Percentiles rank a stretch among this genome's conserved stretches.
These are phyloP conservation scores for Ophthalmolycus amberensis DNA, from an alignment of 2,113 vertebrate genomes.

Conservation along the genomic window DNA sequence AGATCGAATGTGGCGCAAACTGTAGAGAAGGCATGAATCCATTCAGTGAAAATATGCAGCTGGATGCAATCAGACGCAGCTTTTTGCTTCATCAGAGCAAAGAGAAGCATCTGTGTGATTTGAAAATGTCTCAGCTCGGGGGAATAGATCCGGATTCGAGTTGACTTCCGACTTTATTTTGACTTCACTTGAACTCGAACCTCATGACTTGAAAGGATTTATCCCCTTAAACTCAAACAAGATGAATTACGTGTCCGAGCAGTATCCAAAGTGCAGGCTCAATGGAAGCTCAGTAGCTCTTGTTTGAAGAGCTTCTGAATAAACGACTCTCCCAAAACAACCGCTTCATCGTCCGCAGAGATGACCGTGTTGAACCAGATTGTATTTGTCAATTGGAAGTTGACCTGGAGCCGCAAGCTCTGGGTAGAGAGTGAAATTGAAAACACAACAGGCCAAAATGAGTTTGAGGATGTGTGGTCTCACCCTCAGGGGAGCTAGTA, in stretches of 20 bases:
- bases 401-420: not conserved
- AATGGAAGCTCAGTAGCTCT: not conserved
- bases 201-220: not conserved
- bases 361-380: constrained; percentile 16
- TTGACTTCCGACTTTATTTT: not conserved
- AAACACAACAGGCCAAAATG: constrained; percentile 27
- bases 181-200: constrained; percentile 2
- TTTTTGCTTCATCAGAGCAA: not conserved
- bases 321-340: constrained; percentile 23
- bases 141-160: not conserved
- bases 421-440: constrained; percentile 12
- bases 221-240: not conserved
- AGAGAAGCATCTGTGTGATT: not conserved
- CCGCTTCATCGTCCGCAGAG: not conserved
- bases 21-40: not conserved
- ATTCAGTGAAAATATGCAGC: not conserved
- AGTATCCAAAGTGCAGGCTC: not conserved
- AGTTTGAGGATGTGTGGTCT: constrained; percentile 12
- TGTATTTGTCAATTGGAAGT: constrained; percentile 16
- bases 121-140: not conserved
- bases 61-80: not conserved
- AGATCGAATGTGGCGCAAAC: not conserved
- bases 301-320: constrained; percentile 2
- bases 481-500: not conserved
- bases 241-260: not conserved